Conservation (phyloP, 2,113 vertebrate species). For the Gymnarchus niloticus region DNA sequence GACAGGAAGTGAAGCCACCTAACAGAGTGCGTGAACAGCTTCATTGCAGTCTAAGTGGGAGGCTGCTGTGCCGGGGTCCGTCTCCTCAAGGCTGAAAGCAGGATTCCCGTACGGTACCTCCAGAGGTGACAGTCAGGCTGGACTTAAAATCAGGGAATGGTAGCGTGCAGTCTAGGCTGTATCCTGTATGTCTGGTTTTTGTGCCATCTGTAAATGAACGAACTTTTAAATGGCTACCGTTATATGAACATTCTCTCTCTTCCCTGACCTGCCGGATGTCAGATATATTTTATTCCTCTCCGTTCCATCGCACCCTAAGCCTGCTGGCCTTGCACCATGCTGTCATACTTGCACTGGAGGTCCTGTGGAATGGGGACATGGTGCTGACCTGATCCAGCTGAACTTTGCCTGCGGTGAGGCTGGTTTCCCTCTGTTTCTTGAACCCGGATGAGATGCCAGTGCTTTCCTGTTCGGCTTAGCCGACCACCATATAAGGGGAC, state of each 20-base stretch:
- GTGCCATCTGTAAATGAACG: too few species aligned
- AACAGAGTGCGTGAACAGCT: too few species aligned
- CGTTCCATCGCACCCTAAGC: background rate
- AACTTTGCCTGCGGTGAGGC: background rate
- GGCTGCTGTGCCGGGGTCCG: too few species aligned
- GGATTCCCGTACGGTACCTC: too few species aligned
- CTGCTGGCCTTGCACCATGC: background rate
- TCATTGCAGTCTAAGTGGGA: too few species aligned
- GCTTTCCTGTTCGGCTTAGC: background rate
- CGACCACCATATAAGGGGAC: background rate
- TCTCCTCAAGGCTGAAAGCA: too few species aligned
- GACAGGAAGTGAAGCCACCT: too few species aligned
- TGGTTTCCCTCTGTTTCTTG: background rate
- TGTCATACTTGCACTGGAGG: background rate
- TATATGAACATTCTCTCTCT: background rate
- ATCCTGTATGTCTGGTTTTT: too few species aligned
- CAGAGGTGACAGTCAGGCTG: background rate
- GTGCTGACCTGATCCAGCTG: background rate
- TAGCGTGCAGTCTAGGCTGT: background rate
- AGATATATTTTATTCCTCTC: too few species aligned
- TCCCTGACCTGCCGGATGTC: background rate
- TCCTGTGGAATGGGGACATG: background rate
- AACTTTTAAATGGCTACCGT: too few species aligned
- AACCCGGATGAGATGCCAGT: background rate
- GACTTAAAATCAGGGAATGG: background rate